These are phyloP conservation scores for Botia kubotai DNA, from an alignment of 2,797 vertebrate genomes.

Conservation along the genomic window DNA sequence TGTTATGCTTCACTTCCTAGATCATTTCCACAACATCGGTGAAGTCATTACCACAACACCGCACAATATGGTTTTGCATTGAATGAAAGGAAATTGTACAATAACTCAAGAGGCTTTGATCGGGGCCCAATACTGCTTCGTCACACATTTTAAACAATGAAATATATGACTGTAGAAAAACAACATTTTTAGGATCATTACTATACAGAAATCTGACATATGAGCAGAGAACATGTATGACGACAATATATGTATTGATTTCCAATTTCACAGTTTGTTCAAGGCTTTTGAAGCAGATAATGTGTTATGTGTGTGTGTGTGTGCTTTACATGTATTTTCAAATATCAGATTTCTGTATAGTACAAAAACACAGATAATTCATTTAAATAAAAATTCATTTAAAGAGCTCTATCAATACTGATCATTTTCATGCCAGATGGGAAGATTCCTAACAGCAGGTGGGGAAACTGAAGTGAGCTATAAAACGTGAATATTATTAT, in stretches of 20 bases:
- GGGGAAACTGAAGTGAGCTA: conserved; percentile 40
- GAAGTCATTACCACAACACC: not conserved
- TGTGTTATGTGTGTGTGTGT: not conserved
- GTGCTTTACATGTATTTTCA: too few species aligned
- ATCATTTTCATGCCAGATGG: conserved; percentile 39
- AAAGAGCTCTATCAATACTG: conserved; percentile 13
- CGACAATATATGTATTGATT: not conserved
- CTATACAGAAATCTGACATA: not conserved
- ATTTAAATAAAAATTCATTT: not conserved
- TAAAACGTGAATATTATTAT: conserved; percentile 36
- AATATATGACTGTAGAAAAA: conserved; percentile 32
- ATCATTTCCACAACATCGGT: not conserved
- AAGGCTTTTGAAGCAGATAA: not conserved
- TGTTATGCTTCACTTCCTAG: not conserved
- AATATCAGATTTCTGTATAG: not conserved
- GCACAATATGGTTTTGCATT: not conserved
- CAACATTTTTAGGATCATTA: conserved; percentile 10
- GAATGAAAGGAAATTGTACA: conserved; percentile 17
- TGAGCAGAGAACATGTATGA: not conserved
- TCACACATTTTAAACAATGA: not conserved
- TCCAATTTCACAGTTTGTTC: not conserved
- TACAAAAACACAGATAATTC: not conserved
- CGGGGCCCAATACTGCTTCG: not conserved
- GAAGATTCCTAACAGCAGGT: conserved; percentile 40
- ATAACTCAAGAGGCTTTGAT: not conserved